These are phyloP conservation scores for Drepana falcataria DNA, from an alignment of 2,888 invertebrate genomes.

Conservation along the genomic window DNA sequence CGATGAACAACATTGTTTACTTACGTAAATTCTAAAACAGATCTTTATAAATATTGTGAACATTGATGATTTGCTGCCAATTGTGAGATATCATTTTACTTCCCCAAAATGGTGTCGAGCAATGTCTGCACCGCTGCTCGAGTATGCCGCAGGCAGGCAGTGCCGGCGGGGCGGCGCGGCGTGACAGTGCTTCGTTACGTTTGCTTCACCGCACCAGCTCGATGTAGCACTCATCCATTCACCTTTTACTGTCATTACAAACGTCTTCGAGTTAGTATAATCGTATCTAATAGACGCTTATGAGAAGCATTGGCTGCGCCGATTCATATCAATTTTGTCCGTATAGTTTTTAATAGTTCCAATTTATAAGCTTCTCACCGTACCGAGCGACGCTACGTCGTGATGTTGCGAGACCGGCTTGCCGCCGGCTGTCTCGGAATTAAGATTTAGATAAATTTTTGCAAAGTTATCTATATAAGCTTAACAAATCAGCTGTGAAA, in stretches of 20 bases:
- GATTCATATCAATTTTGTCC: constrained; percentile 78
- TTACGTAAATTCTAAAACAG: constrained; percentile 64
- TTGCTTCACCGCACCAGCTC: constrained; percentile 34
- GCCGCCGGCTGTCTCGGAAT: constrained; percentile 46
- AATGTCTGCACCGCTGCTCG: constrained; percentile 44
- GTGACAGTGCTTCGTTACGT: constrained; percentile 45
- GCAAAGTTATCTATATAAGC: constrained; percentile 74
- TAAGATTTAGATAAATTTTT: constrained; percentile 68
- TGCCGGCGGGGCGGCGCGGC: constrained; percentile 37
- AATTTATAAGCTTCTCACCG: constrained; percentile 73
- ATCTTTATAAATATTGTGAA: constrained; percentile 46
- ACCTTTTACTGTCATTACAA: constrained; percentile 29
- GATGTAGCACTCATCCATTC: constrained; percentile 39
- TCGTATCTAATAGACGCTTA: constrained; percentile 72
- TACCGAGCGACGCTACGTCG: constrained; percentile 57
- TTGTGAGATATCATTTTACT: constrained; percentile 68
- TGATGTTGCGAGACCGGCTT: constrained; percentile 52
- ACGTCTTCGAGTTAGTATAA: constrained; percentile 59
- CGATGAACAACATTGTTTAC: constrained; percentile 68
- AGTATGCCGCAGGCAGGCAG: constrained; percentile 14
- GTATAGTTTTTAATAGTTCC: constrained; percentile 75
- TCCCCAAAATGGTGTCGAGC: constrained; percentile 71
- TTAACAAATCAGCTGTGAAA: constrained; percentile 76
- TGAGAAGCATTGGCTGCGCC: constrained; percentile 71
- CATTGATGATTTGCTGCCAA: constrained; percentile 36